These are phyloP conservation scores for Mimas tiliae DNA, from an alignment of 2,888 invertebrate species.

Conservation along the genomic window DNA sequence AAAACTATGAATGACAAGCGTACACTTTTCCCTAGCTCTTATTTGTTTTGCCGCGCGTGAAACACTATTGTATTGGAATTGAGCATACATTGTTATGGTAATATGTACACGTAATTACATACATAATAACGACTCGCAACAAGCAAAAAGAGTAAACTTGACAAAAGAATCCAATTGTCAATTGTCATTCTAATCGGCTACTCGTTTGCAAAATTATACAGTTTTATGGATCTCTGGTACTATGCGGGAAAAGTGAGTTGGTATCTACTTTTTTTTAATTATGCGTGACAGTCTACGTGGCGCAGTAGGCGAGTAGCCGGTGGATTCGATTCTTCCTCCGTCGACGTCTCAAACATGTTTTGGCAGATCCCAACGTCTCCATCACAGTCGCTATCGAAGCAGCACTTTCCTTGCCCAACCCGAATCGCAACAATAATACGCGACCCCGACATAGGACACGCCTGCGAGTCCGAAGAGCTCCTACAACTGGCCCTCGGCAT, in stretches of 20 bases:
- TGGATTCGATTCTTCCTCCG: too few relatives aligned
- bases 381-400: too few relatives aligned
- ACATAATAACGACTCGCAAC: background rate
- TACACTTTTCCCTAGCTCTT: constrained; percentile 23
- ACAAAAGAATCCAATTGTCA: background rate
- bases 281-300: too few relatives aligned
- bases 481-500: too few relatives aligned
- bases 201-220: background rate
- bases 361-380: too few relatives aligned
- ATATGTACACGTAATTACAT: constrained; percentile 2
- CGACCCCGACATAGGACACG: too few relatives aligned
- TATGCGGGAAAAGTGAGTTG: background rate
- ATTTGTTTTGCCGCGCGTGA: constrained; percentile 2
- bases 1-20: constrained; percentile 16
- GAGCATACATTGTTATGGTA: background rate
- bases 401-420: too few relatives aligned
- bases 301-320: too few relatives aligned
- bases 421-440: too few relatives aligned
- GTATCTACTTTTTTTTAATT: background rate
- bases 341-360: too few relatives aligned
- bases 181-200: background rate
- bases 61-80: constrained; percentile 5
- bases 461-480: too few relatives aligned
- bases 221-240: background rate
- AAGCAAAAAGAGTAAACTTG: background rate